Evolutionary conservation across 2,113 vertebrate genomes (phyloP), one percentile per base, ranked within the genome.

Genomic region (Aythya baeri): DNA sequence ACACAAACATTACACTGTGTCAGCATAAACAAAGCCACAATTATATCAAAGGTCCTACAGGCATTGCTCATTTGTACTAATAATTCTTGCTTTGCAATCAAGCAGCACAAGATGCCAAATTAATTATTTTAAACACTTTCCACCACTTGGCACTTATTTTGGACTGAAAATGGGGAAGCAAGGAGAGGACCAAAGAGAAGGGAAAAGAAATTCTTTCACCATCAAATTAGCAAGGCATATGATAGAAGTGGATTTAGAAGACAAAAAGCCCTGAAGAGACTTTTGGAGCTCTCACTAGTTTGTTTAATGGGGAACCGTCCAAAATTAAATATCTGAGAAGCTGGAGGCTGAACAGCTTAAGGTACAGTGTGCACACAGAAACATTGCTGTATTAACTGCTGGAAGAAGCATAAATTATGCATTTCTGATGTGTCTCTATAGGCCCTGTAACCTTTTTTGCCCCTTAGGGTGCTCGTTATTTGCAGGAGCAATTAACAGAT

Each of bases 111-210:
- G 41, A 66, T 66, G 89, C 86, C 84, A 92, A 85, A 31, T 84
- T 92, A 91, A 92, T 93, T 86, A 79, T 94, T 95, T 95, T 91
- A 89, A 94, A 84, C 32, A 49, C 52, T 84, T 89, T 91, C 91
- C 66, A 58, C 38, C 23, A 26, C 73, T 92, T 83, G 73, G 76
- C 83, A 76, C 61, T 77, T 81, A 44, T 62, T 93, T 88, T 94
- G 83, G 61, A 57, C 54, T 65, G 43, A 27, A 88, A 66, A 9
- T 75, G 34, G 41, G 29, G 43, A 93, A 90, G n/a, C 13, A 50
- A 89, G 31, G 52, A 92, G 34, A 49, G 38, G 46, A 91, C 78
- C 58, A 86, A 86, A 82, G 61, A 90, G 34, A 18, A 36, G 55
- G 66, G 68, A 88, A 83, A 75, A 58, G 49, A 91, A 93, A 91